Evolutionary conservation across 2,113 vertebrate genomes (phyloP).

Genomic region (Pygoscelis adeliae): DNA sequence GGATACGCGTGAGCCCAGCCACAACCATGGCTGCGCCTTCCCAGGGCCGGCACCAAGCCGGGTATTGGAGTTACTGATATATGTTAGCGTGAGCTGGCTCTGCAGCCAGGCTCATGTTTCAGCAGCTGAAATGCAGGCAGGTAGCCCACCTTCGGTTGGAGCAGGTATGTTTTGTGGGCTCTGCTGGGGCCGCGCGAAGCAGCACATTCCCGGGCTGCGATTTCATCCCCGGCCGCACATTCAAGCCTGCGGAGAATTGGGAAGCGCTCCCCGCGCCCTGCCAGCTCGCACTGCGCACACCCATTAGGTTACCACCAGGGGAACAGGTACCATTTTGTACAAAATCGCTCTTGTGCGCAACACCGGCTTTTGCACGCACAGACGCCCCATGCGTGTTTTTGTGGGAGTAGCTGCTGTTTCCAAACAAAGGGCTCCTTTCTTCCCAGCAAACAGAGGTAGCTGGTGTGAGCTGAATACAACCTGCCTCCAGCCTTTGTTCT

Average conservation of each 20-base stretch:
- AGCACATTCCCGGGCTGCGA: fast-evolving
- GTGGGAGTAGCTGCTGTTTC: neutral
- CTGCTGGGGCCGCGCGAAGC: fast-evolving
- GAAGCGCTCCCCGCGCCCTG: fast-evolving
- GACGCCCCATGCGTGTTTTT: neutral
- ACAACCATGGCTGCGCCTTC: fast-evolving
- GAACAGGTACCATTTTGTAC: neutral
- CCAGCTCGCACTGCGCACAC: fast-evolving
- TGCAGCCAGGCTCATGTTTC: fast-evolving
- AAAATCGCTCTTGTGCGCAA: fast-evolving
- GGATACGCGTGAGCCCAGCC: neutral
- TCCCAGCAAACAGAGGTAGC: conserved; percentile 17
- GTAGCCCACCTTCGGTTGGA: neutral
- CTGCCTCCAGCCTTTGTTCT: conserved; percentile 36
- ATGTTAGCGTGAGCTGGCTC: neutral
- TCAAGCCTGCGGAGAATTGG: neutral
- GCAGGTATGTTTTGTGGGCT: fast-evolving
- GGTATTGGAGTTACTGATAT: fast-evolving
- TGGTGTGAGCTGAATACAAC: conserved; percentile 28
- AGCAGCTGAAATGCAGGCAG: fast-evolving
- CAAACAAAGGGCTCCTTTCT: conserved; percentile 53
- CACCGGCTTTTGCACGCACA: fast-evolving
- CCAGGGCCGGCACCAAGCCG: fast-evolving
- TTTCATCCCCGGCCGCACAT: neutral
- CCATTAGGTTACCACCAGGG: fast-evolving